Percentiles rank a stretch among this genome's conserved stretches.
Conservation (phyloP, 35 echinoderm and acorn worm genomes). For the Chiridota heheva region DNA sequence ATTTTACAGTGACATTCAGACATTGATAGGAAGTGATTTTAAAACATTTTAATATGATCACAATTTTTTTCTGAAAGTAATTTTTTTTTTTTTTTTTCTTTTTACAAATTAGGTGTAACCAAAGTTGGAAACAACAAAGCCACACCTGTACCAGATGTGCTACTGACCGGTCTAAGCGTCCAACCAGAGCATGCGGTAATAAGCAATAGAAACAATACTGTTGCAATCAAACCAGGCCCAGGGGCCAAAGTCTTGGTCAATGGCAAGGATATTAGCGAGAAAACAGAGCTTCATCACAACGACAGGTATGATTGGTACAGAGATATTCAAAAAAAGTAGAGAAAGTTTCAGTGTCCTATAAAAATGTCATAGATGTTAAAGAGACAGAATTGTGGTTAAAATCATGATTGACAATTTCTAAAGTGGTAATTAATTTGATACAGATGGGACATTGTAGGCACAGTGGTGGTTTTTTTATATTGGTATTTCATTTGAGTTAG, state of each 20-base stretch:
- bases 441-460: too few relatives aligned
- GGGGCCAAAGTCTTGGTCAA: slow-evolving; percentile 81
- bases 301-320: slow-evolving; percentile 67
- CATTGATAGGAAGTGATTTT: too few relatives aligned
- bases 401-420: too few relatives aligned
- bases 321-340: background rate
- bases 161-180: slow-evolving; percentile 80
- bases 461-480: background rate
- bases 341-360: background rate
- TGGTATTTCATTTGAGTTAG: background rate
- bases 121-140: slow-evolving; percentile 86
- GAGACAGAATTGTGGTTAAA: too few relatives aligned
- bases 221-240: slow-evolving; percentile 50
- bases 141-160: slow-evolving; percentile 59
- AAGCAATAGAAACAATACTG: slow-evolving; percentile 50
- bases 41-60: too few relatives aligned
- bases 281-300: slow-evolving; percentile 85
- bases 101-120: slow-evolving; percentile 53
- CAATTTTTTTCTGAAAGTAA: too few relatives aligned
- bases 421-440: too few relatives aligned
- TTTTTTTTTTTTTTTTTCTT: slow-evolving; percentile 17
- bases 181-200: slow-evolving; percentile 85
- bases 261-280: slow-evolving; percentile 71
- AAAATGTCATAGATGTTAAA: too few relatives aligned
- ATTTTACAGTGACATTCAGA: too few relatives aligned